Base-by-base conservation (phyloP, 2,888 invertebrate genomes). In the Pristionchus fissidentatus region DNA sequence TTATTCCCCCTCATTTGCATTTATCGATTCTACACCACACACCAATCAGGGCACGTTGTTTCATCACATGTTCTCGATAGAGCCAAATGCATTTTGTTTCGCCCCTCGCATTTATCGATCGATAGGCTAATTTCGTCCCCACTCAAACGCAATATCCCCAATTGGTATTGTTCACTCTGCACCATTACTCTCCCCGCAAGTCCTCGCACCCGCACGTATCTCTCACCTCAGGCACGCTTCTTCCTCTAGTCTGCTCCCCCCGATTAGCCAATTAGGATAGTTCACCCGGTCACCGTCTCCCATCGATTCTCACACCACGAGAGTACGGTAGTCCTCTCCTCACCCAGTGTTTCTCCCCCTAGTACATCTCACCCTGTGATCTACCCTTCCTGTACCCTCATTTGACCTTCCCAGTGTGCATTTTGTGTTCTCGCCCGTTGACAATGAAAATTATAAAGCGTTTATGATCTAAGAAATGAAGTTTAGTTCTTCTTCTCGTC, bases 131-230 rank as follows among this genome's bases (percentile, higher is more conserved):
- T n/a, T 4, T 70, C n/a, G 66, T 70, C 41, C 41, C 38, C 66
- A 38, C n/a, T n/a, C n/a, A n/a, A n/a, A n/a, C n/a, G 66, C 66
- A 70, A 70, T 70, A 70, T 41, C 66, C 1, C 66, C 19, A 41
- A 38, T 70, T n/a, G 66, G 66, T 70, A 70, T 70, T 70, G 66
- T 70, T 70, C 41, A 70, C 66, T 70, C 66, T 70, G 66, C 66
- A 70, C 66, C 66, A 70, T 38, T 70, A 70, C 41, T 22, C 41
- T 26, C 1, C 13, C 66, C 66, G 22, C 66, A 5, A 19, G n/a
- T 26, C 1, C 13, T 41, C 66, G 22, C 66, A 5, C 66, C 41
- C 41, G 66, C 66, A 70, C 66, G 66, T 70, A 70, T 70, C 66
- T 70, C 66, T 62, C 41, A 41, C 66, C 66, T 70, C 66, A 70